Percentiles rank a stretch among this genome's conserved stretches.
Evolutionary conservation across 2,113 vertebrate species (phyloP).

Genomic region (Gnathonemus longibarbis): DNA sequence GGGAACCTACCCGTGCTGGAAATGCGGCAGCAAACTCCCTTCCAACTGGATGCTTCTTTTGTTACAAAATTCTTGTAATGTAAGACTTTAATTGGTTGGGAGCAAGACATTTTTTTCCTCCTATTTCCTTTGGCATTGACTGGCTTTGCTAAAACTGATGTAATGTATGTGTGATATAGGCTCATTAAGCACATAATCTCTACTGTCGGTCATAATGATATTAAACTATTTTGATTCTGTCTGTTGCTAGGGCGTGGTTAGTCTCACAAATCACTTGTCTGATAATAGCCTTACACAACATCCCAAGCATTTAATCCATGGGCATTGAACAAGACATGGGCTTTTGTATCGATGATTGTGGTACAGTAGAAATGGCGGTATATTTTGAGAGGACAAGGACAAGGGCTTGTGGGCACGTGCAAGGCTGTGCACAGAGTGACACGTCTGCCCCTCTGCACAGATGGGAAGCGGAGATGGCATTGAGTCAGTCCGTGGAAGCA

Average conservation of each 20-base stretch:
- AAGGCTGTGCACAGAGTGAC: background rate
- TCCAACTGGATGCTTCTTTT: background rate
- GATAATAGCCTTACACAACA: background rate
- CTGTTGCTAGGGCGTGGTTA: background rate
- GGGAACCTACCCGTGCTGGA: background rate
- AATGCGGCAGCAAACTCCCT: background rate
- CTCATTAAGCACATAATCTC: background rate
- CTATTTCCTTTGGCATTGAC: background rate
- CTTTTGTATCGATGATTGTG: background rate
- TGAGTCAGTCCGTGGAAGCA: constrained; percentile 75
- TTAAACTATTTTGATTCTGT: background rate
- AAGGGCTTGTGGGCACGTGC: constrained; percentile 16
- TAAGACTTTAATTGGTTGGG: constrained; percentile 4
- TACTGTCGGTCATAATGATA: background rate
- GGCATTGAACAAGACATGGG: background rate
- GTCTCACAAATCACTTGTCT: background rate
- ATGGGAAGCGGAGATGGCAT: constrained; percentile 67
- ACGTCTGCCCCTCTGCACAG: constrained; percentile 38
- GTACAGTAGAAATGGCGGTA: background rate
- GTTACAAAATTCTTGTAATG: background rate
- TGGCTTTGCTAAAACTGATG: background rate
- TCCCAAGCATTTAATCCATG: background rate
- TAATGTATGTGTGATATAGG: background rate
- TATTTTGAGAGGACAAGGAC: background rate
- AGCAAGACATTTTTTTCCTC: background rate